A percentile compares a stretch with the other conserved stretches of the same genome.
Conservation (phyloP, 2,888 invertebrate species). For the Sipha maydis region DNA sequence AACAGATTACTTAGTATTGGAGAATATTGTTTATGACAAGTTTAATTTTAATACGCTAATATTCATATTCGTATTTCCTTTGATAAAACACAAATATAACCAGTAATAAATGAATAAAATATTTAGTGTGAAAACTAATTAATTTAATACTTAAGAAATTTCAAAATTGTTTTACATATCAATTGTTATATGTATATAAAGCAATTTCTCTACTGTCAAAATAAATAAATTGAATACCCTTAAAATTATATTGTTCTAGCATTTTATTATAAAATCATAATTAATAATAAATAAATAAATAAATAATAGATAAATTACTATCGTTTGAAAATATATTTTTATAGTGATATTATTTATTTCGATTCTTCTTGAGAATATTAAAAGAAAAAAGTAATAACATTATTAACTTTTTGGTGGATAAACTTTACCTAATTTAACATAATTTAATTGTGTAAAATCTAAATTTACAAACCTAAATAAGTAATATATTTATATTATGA, state of each 20-base stretch:
- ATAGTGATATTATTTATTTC: too few relatives aligned
- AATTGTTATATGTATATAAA: not conserved
- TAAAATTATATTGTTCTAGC: not conserved
- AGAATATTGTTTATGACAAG: not conserved
- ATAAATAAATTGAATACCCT: not conserved
- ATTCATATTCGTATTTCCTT: not conserved
- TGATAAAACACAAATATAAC: not conserved
- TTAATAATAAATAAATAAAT: too few relatives aligned
- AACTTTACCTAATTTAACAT: too few relatives aligned
- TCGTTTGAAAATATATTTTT: too few relatives aligned
- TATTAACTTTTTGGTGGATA: too few relatives aligned
- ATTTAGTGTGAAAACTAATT: not conserved
- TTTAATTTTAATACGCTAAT: not conserved
- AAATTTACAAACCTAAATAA: too few relatives aligned
- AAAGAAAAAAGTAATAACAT: too few relatives aligned
- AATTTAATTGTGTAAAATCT: too few relatives aligned
- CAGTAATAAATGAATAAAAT: constrained; percentile 11
- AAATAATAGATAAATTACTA: too few relatives aligned
- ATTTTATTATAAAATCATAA: not conserved
- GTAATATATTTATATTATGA: too few relatives aligned
- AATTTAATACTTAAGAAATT: constrained; percentile 3
- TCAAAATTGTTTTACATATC: not conserved
- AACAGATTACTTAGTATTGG: too few relatives aligned
- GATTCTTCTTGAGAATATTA: too few relatives aligned
- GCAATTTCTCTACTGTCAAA: not conserved